Evolutionary conservation across 2,113 vertebrate species (phyloP).

Genomic region (Tretioscincus oriximinensis): DNA sequence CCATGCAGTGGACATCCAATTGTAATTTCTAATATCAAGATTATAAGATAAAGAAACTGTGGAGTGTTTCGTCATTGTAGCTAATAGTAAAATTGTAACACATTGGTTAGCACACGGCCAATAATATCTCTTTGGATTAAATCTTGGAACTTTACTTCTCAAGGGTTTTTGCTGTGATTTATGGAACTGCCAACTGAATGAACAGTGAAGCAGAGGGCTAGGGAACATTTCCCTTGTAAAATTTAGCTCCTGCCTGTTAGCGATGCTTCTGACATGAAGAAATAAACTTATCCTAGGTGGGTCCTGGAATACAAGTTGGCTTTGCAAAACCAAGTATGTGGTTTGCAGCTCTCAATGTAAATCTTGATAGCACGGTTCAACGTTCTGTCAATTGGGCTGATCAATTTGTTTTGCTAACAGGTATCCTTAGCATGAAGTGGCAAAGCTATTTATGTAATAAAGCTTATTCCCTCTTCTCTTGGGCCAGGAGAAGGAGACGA

Average conservation of each 20-base stretch:
- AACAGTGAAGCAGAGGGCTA: not conserved
- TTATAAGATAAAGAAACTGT: not conserved
- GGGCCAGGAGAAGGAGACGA: not conserved
- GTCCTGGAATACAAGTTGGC: not conserved
- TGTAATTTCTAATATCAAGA: not conserved
- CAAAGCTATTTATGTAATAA: too few species aligned
- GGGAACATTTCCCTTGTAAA: conserved; percentile 5
- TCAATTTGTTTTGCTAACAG: not conserved
- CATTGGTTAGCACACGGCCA: not conserved
- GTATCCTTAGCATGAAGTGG: not conserved
- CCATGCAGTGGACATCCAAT: not conserved
- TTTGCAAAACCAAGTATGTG: not conserved
- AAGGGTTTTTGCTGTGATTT: conserved; percentile 16
- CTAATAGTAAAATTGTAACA: conserved; percentile 1
- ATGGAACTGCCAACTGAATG: conserved; percentile 4
- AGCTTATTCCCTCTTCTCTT: too few species aligned
- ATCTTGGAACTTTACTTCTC: not conserved
- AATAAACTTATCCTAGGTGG: not conserved
- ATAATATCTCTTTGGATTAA: not conserved
- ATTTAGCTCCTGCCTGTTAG: not conserved
- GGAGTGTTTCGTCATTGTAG: not conserved
- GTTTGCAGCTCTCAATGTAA: not conserved
- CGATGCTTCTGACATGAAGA: conserved; percentile 1
- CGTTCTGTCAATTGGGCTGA: not conserved
- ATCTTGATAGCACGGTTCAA: not conserved